Evolutionary conservation across 2,797 vertebrate species (phyloP), one percentile per base, ranked within the genome.

Genomic region (Micromesistius poutassou): DNA sequence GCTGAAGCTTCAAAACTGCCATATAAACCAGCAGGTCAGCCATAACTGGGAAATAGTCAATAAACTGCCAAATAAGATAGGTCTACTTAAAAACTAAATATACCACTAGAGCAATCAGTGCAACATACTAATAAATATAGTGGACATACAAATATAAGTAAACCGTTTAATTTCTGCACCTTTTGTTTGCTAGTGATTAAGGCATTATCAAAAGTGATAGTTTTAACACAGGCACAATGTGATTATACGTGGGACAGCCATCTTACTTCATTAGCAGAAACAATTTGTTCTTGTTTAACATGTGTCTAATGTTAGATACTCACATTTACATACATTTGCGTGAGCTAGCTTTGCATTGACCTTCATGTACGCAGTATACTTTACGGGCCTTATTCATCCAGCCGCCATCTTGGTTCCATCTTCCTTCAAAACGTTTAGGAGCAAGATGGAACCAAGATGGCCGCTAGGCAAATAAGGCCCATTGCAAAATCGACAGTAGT

Each of bases 181-280:
- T 9, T 62, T 62, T 9, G 55, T 25, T 7, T 62, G 55, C 55
- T 62, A 62, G 55, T 62, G 55, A 62, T 62, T 62, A 62, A 62
- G 55, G 55, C 55, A 62, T 62, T 2, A 62, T 62, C 50, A n/a
- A 62, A 62, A 62, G 22, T n/a, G 50, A 62, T n/a, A n/a, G n/a
- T 62, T 62, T n/a, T 25, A 62, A n/a, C n/a, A 25, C 55, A 89
- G 84, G 84, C 81, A 87, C 82, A 70, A 46, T 76, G 68, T 79
- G 83, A 83, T 80, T 25, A 72, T 16, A 73, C 36, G 79, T 38
- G 5, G 78, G 70, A 74, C 1, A 74, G 72, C 46, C 31, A 76
- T 71, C 9, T 74, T 76, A 35, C 35, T 30, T 71, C n/a, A 72
- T 42, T 38, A 12, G 7, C 2, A 28, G 14, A 25, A 62, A n/a